Evolutionary conservation across 2,113 vertebrate genomes (phyloP).

Genomic region (Pimephales promelas): DNA sequence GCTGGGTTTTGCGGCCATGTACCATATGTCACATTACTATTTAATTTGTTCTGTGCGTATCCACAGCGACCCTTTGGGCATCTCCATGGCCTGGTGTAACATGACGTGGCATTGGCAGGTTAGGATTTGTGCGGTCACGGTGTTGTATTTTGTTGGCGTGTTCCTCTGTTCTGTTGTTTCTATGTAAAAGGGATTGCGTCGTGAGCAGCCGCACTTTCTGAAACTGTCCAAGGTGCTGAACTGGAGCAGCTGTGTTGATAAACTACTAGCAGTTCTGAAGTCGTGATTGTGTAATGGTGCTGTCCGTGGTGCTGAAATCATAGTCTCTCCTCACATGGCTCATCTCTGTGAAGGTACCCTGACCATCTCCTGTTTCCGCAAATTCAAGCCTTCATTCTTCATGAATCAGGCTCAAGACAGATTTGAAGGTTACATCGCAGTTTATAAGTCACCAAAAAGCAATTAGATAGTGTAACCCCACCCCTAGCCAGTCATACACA

Average conservation of each 20-base stretch:
- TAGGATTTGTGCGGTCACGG: neutral
- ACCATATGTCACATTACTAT: conserved; percentile 45
- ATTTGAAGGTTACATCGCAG: conserved; percentile 65
- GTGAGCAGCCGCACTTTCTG: neutral
- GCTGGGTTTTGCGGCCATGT: conserved; percentile 27
- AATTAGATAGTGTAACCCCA: conserved; percentile 61
- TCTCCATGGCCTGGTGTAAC: conserved; percentile 14
- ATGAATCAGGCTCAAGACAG: conserved; percentile 66
- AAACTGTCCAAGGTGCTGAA: conserved; percentile 8
- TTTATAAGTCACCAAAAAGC: conserved; percentile 65
- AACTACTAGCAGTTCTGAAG: neutral
- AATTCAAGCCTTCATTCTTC: conserved; percentile 55
- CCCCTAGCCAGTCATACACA: conserved; percentile 47
- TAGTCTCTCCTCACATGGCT: neutral
- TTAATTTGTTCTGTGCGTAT: conserved; percentile 24
- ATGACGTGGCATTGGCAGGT: conserved; percentile 26
- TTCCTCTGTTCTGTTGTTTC: neutral
- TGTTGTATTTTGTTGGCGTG: neutral
- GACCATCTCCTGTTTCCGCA: neutral
- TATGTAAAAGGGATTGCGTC: neutral
- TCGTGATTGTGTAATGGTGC: neutral
- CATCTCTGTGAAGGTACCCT: neutral
- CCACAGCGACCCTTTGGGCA: conserved; percentile 31
- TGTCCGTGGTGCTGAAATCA: conserved; percentile 32
- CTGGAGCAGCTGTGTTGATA: neutral